Evolutionary conservation across 2,113 vertebrate species (phyloP), one percentile per base, ranked within the genome.

Genomic region (Spea bombifrons): DNA sequence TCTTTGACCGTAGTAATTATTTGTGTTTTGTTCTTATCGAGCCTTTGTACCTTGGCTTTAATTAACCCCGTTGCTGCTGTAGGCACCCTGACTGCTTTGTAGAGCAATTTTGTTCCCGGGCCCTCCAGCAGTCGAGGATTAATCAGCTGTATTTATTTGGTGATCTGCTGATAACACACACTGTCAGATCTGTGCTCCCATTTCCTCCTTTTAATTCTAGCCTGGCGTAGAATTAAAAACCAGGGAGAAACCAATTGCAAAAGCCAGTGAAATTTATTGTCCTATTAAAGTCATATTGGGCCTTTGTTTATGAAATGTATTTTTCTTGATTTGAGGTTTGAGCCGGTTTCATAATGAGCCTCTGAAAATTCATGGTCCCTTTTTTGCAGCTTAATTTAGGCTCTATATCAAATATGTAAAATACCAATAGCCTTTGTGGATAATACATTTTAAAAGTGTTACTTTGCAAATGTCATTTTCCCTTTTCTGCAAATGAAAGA

Each of bases 331-430:
- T 91, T 89, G 89, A 92, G 88, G 90, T 86, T 91, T 88, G 90
- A 87, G 86, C 85, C 91, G 84, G 84, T 88, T 90, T 93, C 86
- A 91, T 93, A 92, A 93, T 92, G 90, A 93, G 88, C 83, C 89
- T 88, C 82, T 79, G 86, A 90, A 92, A 91, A 93, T 93, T 93
- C 92, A 93, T 91, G 81, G 87, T 82, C 80, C 85, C 88, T 91
- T 89, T 90, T 93, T 89, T 90, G 87, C 84, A 87, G 86, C 88
- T 92, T 92, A 93, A 93, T 92, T 93, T 93, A 89, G 88, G 88
- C 90, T 90, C 84, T 92, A 92, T 90, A 92, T 93, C 92, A 92
- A 93, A 91, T 93, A 93, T 90, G 91, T 92, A 92, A 93, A 93
- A 89, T 88, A 90, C 90, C 84, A 80, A 85, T 86, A 84, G 86